A percentile compares a stretch with the other conserved stretches of the same genome.
Conservation (phyloP, 1,140 invertebrate genomes). For the Branchinecta lindahli region DNA sequence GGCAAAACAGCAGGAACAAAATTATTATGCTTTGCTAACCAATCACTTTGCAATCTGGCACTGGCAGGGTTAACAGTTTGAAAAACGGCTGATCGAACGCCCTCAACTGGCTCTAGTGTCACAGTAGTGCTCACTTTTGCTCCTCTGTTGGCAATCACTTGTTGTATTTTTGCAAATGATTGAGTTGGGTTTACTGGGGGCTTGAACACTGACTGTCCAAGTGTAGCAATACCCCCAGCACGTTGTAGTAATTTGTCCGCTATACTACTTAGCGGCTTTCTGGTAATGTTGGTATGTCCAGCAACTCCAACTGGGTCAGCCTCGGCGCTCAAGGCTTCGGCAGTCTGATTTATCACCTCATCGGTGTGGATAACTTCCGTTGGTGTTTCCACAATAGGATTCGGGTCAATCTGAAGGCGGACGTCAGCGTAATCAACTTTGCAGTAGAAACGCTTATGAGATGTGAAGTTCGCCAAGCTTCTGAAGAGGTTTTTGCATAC, state of each 20-base stretch:
- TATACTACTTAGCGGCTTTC: background rate
- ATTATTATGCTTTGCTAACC: no score
- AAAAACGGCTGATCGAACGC: background rate
- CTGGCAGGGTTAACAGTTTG: background rate
- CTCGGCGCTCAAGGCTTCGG: background rate
- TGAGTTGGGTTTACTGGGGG: background rate
- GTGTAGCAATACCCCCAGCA: background rate
- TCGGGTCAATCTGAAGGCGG: background rate
- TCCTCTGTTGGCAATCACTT: background rate
- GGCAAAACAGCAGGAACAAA: no score
- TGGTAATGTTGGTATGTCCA: background rate
- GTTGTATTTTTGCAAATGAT: background rate
- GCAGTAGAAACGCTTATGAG: slow-evolving; percentile 66
- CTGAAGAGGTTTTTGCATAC: slow-evolving; percentile 67
- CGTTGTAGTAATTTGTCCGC: background rate
- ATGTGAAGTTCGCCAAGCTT: slow-evolving; percentile 62
- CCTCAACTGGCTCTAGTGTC: background rate
- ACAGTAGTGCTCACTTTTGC: background rate
- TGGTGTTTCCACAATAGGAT: background rate
- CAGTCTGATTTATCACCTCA: background rate
- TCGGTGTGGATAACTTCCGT: background rate
- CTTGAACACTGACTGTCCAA: background rate
- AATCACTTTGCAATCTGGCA: background rate
- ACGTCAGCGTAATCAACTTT: slow-evolving; percentile 32
- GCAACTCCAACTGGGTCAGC: background rate